Evolutionary conservation across 2,113 vertebrate genomes (phyloP).

Genomic region (Phodopus roborovskii): DNA sequence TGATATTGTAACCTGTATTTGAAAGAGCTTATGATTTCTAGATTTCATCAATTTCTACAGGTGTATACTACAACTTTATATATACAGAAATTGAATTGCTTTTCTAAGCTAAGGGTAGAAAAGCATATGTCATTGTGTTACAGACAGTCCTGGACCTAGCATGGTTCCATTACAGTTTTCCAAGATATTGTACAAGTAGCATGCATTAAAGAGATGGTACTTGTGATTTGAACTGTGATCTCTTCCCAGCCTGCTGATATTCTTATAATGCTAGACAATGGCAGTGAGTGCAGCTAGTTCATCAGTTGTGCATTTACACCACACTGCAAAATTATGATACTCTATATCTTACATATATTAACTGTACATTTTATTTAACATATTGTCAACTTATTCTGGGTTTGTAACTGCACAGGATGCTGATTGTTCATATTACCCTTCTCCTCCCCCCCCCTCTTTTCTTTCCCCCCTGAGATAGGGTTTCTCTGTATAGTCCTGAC

Average conservation of each 20-base stretch:
- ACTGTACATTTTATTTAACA: background rate
- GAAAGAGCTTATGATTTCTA: constrained; percentile 16
- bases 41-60: background rate
- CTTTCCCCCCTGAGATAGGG: background rate
- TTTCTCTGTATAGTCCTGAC: too few species aligned
- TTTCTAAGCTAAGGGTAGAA: background rate
- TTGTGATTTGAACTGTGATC: background rate
- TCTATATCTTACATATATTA: background rate
- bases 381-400: background rate
- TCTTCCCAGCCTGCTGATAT: background rate
- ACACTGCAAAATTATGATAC: background rate
- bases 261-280: background rate
- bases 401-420: background rate
- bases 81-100: background rate
- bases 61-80: background rate
- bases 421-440: background rate
- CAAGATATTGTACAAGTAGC: background rate
- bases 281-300: too few species aligned
- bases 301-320: too few species aligned
- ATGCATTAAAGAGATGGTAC: background rate
- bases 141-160: background rate
- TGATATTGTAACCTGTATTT: background rate
- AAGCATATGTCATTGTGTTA: background rate
- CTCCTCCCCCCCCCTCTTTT: background rate
- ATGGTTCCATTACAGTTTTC: background rate